Base-by-base conservation (phyloP, 2,113 vertebrate species). In the Labrus mixtus region DNA sequence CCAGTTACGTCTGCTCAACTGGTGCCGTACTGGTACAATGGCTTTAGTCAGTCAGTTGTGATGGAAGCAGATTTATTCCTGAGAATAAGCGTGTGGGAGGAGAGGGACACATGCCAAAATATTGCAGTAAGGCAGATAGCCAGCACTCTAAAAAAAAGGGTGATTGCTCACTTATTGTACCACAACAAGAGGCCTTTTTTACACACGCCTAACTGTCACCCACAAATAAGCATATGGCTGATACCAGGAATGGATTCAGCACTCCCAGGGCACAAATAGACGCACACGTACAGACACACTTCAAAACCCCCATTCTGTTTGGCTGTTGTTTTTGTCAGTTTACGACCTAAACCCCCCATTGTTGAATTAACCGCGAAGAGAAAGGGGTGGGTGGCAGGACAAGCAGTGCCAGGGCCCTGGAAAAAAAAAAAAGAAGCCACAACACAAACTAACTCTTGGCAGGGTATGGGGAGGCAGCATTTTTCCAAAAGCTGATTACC, bases 401-500 rank as follows among this genome's bases (percentile, higher is more conserved):
- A 56, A 76, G 36, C 60, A 9, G 79, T 83, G 78, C 84, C 73
- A 83, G 76, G 66, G 68, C 75, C 66, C 72, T 65, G 75, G 76
- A 73, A 70, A 75, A 84, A 62, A 75, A 73, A 84, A 63, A 79
- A 74, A 83, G 82, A 82, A 86, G 76, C 87, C 79, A 82, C 80
- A 90, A 89, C 84, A 86, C 82, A 89, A 90, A 89, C 79, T 82
- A 79, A 83, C 82, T 87, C 71, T 85, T 93, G 90, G 89, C 90
- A 87, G 69, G 41, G 69, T 80, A 76, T 33, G 53, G 71, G 82
- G 57, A 85, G 62, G 73, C 90, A 68, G 79, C 82, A 84, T 88
- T 89, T 91, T 73, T 89, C 88, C 85, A 85, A 90, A 91, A 88
- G 90, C 85, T 72, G 86, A 91, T 86, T 91, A 89, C 83, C 87